phyloP scores from a whole-genome alignment of 2,888 invertebrate species.

The Periphyllus acericola region DNA sequence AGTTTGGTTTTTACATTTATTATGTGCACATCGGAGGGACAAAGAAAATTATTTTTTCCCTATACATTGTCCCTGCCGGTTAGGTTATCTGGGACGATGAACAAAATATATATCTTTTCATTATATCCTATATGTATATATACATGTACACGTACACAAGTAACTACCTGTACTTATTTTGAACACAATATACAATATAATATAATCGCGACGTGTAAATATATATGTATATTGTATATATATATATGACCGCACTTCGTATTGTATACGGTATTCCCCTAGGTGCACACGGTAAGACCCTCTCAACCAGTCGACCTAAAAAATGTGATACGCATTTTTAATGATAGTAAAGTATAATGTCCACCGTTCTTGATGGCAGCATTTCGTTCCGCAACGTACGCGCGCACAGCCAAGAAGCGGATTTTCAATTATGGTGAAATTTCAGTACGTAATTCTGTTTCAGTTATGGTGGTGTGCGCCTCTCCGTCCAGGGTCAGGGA shows the following conservation, averaged over 20 bases:
- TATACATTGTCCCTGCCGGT: not conserved
- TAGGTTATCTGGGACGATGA: not conserved
- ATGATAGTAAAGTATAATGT: not conserved
- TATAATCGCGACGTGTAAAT: not conserved
- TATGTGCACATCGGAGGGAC: not conserved
- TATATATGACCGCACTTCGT: not conserved
- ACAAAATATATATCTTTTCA: too few relatives aligned
- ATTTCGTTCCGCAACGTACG: not conserved
- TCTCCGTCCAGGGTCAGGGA: conserved; percentile 88
- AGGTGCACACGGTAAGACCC: too few relatives aligned
- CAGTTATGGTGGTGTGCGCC: conserved; percentile 96
- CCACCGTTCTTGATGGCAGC: conserved; percentile 7
- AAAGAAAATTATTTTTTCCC: not conserved
- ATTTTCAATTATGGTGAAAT: conserved; percentile 44
- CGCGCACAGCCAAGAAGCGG: not conserved
- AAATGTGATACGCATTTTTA: not conserved
- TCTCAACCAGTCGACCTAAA: not conserved
- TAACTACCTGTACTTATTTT: not conserved
- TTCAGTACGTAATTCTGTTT: conserved; percentile 68
- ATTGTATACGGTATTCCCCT: not conserved
- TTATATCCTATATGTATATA: too few relatives aligned
- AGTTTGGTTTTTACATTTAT: not conserved
- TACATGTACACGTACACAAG: too few relatives aligned
- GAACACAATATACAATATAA: not conserved
- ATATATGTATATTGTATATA: not conserved